Base-by-base conservation (phyloP, 2,797 vertebrate species). In the Hybognathus amarus region DNA sequence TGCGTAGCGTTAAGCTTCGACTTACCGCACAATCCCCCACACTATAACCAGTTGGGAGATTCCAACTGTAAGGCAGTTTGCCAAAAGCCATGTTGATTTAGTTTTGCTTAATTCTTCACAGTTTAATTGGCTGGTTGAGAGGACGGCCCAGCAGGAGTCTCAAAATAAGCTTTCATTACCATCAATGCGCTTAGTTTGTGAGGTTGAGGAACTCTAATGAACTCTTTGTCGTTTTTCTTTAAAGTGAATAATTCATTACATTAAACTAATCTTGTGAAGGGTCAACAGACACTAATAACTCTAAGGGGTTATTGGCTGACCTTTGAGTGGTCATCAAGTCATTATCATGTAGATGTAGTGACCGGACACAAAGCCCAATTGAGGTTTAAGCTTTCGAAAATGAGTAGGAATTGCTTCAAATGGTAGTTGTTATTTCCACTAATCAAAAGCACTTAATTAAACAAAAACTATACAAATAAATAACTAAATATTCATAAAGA, bases 41-140 rank as follows among this genome's bases (percentile, higher is more conserved):
- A 64, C 50, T 22, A 52, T 27, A 84, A 59, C 74, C 67, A 45
- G 68, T 79, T 68, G 59, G 52, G 77, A 82, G 77, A 85, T 64
- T 86, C 77, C 83, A 70, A 82, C 73, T 79, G 85, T 69, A 83
- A 70, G 85, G 86, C 83, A 70, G 64, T 70, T 40, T 87, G 68
- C 84, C 81, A 56, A 84, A 82, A 86, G 80, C 79, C 82, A 87
- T 88, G 87, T 86, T 90, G 88, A 92, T 89, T 91, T 87, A 88
- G 88, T 87, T 86, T 87, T 76, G 84, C 91, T 91, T 92, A 92
- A 94, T 94, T 93, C 83, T 92, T 92, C 92, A 93, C 92, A 88
- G 94, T 95, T 93, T 94, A 95, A 95, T 94, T 93, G 93, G 93
- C 89, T 90, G 70, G 79, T 90, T 90, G 90, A 87, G 73, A 81